Evolutionary conservation across 2,113 vertebrate genomes (phyloP).

Genomic region (Anhinga anhinga): DNA sequence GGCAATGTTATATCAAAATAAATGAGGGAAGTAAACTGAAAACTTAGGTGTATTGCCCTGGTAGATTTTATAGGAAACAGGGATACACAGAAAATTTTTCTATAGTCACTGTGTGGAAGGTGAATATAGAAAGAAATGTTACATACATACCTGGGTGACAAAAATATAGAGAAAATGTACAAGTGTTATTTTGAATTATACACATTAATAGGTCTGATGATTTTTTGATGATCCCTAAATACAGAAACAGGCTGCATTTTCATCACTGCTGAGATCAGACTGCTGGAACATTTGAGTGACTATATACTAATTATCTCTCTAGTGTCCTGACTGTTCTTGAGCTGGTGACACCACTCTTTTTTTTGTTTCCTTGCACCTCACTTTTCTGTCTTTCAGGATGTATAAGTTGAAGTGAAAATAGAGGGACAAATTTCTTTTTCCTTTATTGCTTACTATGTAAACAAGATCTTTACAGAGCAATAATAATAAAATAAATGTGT

Average conservation of each 20-base stretch:
- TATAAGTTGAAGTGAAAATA: background rate
- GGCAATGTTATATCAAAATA: background rate
- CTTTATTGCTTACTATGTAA: background rate
- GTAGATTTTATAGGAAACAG: background rate
- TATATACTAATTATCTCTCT: constrained; percentile 23
- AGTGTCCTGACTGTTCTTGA: background rate
- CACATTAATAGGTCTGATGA: background rate
- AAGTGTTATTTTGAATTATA: background rate
- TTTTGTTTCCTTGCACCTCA: background rate
- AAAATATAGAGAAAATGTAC: background rate
- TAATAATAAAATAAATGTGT: background rate
- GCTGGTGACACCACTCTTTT: background rate
- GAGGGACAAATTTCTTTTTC: background rate
- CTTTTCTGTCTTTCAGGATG: background rate
- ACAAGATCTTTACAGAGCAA: background rate
- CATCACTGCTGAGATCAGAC: constrained; percentile 4
- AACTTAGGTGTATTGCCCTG: rapidly evolving
- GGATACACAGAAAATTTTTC: background rate
- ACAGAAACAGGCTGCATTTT: constrained; percentile 8
- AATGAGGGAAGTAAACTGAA: background rate
- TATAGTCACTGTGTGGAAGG: background rate
- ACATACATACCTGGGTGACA: background rate
- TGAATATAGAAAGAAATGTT: background rate
- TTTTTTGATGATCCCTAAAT: constrained; percentile 46
- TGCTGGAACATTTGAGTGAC: constrained; percentile 34